Conservation (phyloP, 2,113 vertebrate genomes). For the Engystomops pustulosus region DNA sequence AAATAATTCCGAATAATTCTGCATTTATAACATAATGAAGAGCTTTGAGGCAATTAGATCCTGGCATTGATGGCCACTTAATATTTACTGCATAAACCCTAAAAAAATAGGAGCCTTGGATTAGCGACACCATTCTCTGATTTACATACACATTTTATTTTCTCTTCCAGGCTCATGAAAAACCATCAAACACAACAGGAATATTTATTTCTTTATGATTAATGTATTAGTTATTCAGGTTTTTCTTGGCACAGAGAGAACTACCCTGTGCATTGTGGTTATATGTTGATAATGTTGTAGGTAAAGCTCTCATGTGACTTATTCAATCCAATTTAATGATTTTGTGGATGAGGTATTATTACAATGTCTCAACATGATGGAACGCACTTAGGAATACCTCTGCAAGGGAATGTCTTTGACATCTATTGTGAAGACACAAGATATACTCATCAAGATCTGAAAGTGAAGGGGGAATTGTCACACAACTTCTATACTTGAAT, state of each 20-base stretch:
- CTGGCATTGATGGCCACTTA: constrained; percentile 25
- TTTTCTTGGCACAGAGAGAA: not conserved
- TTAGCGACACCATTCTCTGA: not conserved
- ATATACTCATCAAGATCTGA: not conserved
- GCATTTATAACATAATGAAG: not conserved
- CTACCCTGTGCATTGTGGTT: not conserved
- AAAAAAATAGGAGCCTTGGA: not conserved
- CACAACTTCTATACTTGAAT: too few relatives aligned
- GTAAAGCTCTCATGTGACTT: not conserved
- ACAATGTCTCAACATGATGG: not conserved
- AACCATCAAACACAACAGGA: constrained; percentile 3
- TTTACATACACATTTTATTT: not conserved
- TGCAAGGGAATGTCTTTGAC: too few relatives aligned
- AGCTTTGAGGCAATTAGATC: constrained; percentile 15
- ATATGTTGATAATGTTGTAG: not conserved
- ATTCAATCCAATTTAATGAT: not conserved
- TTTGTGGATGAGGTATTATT: not conserved
- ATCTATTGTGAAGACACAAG: not conserved
- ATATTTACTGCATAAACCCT: not conserved
- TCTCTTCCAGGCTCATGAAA: not conserved
- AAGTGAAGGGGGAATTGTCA: too few relatives aligned
- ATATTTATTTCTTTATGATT: not conserved
- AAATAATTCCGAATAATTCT: not conserved
- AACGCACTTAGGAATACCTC: too few relatives aligned
- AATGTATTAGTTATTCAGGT: not conserved